phyloP scores from a whole-genome alignment of 2,113 vertebrate species.

The Aldabrachelys gigantea region DNA sequence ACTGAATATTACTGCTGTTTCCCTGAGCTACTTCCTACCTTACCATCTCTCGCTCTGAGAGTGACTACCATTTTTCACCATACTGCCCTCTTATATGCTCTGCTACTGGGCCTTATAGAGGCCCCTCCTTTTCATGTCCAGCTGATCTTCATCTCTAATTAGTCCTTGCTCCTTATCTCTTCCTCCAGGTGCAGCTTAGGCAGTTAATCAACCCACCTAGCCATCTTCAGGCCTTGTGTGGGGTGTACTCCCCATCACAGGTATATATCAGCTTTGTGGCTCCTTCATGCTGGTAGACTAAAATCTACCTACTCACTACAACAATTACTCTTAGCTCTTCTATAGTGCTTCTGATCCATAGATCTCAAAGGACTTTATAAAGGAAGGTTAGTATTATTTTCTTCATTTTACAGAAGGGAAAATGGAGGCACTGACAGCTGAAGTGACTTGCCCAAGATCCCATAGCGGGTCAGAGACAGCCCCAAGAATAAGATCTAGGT shows the following conservation, averaged over 20 bases:
- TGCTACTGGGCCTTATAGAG: not conserved
- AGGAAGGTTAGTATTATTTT: not conserved
- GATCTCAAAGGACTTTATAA: not conserved
- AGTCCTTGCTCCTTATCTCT: not conserved
- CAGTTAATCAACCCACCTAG: not conserved
- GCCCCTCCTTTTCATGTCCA: not conserved
- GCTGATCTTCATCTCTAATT: not conserved
- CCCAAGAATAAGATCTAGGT: not conserved
- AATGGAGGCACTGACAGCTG: not conserved
- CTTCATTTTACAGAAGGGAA: not conserved
- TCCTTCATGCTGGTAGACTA: not conserved
- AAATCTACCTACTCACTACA: accelerated
- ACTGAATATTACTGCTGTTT: not conserved
- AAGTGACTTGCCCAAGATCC: accelerated
- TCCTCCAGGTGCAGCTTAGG: not conserved
- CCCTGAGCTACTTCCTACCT: not conserved
- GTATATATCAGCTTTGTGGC: not conserved
- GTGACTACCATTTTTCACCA: not conserved
- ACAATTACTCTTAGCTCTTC: not conserved
- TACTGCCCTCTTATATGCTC: not conserved
- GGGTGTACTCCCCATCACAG: not conserved
- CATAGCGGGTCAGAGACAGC: not conserved
- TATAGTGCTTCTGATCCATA: not conserved
- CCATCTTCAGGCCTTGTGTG: not conserved
- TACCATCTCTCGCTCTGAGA: not conserved